These are phyloP conservation scores for Temnothorax curvispinosus DNA, from an alignment of 1,140 invertebrate species.

Conservation along the genomic window DNA sequence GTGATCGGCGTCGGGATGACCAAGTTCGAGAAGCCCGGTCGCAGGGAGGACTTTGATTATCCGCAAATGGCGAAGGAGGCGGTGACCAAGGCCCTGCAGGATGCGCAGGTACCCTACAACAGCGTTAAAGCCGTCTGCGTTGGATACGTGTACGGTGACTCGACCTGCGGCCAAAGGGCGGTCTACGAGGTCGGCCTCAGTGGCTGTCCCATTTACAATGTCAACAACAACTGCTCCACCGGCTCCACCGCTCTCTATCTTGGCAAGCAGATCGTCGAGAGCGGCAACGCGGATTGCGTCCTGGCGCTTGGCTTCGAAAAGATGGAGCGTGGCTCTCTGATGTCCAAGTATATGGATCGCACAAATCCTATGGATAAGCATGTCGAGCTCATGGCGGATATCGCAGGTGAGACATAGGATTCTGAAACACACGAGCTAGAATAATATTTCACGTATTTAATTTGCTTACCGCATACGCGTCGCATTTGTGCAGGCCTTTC, in stretches of 20 bases:
- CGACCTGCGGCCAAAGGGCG: conserved; percentile 97
- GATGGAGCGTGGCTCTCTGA: conserved; percentile 97
- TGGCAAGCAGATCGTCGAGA: conserved; percentile 96
- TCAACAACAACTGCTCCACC: conserved; percentile 99
- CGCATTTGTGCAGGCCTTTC: conserved; percentile 86
- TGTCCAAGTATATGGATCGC: conserved; percentile 93
- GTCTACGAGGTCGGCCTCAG: conserved; percentile 98
- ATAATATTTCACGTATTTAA: conserved; percentile 3
- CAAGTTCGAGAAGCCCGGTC: conserved; percentile 97
- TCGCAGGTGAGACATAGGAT: conserved; percentile 87
- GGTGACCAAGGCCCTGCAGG: conserved; percentile 94
- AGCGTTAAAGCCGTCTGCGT: conserved; percentile 95
- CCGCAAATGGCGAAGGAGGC: conserved; percentile 98
- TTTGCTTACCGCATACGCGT: not conserved
- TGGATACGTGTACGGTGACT: conserved; percentile 98
- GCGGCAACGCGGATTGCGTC: conserved; percentile 94
- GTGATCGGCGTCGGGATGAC: conserved; percentile 99
- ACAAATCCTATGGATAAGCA: conserved; percentile 98
- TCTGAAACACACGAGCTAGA: not conserved
- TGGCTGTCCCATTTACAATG: conserved; percentile 99
- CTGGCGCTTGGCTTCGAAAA: conserved; percentile 99
- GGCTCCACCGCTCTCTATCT: conserved; percentile 96
- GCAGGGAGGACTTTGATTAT: conserved; percentile 93
- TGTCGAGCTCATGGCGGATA: conserved; percentile 93
- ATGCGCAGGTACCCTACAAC: conserved; percentile 93